Percentiles rank a stretch among this genome's conserved stretches.
Evolutionary conservation across 2,797 vertebrate genomes (phyloP).

Genomic region (Gallinago stenura): DNA sequence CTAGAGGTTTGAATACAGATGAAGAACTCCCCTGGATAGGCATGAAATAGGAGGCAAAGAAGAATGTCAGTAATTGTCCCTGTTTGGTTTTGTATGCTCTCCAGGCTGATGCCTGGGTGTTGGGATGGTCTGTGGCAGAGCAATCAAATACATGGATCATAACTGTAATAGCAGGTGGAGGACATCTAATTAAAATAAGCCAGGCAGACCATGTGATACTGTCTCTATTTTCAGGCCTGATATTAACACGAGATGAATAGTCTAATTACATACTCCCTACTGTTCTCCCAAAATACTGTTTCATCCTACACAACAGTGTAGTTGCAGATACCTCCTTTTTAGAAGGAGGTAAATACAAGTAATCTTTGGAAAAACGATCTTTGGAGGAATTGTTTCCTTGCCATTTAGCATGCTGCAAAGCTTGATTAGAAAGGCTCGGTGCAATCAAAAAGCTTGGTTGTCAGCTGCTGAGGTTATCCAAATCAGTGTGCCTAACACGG

Average conservation of each 20-base stretch:
- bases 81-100: not conserved
- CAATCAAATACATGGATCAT: not conserved
- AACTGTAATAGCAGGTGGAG: constrained; percentile 11
- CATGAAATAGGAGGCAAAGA: not conserved
- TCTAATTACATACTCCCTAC: constrained; percentile 37
- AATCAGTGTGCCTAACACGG: not conserved
- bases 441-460: not conserved
- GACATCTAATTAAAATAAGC: constrained; percentile 25
- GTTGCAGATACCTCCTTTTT: not conserved
- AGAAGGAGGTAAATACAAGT: not conserved
- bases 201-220: not conserved
- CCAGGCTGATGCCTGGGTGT: not conserved
- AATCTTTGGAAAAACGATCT: not conserved
- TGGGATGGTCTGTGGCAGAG: not conserved
- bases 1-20: not conserved
- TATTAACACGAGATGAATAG: constrained; percentile 21
- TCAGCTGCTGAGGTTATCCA: constrained; percentile 14
- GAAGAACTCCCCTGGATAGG: not conserved
- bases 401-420: not conserved
- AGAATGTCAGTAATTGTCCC: not conserved
- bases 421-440: not conserved
- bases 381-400: not conserved
- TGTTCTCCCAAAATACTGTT: constrained; percentile 10
- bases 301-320: not conserved
- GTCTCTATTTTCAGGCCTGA: constrained; percentile 45